phyloP scores from a whole-genome alignment of 2,113 vertebrate genomes.

The Urocitellus parryii region DNA sequence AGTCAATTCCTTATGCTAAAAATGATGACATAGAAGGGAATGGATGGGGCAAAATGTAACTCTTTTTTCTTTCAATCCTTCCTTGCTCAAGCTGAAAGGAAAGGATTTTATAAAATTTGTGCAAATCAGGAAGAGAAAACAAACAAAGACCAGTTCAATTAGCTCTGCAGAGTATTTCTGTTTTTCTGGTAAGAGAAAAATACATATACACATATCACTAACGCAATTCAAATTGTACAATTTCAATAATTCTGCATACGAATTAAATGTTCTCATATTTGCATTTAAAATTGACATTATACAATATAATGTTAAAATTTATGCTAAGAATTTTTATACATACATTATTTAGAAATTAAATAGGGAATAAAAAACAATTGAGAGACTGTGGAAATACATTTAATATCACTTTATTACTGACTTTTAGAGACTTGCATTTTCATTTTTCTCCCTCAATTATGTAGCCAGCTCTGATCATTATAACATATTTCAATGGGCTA shows the following conservation, averaged over 20 bases:
- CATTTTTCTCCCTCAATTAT: background rate
- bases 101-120: background rate
- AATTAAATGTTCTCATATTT: background rate
- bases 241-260: background rate
- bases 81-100: background rate
- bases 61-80: background rate
- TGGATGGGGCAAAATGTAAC: fast-evolving
- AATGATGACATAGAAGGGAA: background rate
- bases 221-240: background rate
- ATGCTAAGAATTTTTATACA: background rate
- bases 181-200: background rate
- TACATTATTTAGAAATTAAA: conserved; percentile 41
- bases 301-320: background rate
- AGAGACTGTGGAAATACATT: background rate
- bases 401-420: background rate
- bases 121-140: background rate
- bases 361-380: background rate
- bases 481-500: background rate
- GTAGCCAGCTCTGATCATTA: background rate
- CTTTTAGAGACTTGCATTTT: background rate
- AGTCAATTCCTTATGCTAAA: background rate
- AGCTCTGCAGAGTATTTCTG: background rate
- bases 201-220: background rate
- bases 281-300: background rate
- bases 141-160: background rate